phyloP scores from a whole-genome alignment of 2,113 vertebrate species.

The Megaleporinus macrocephalus region DNA sequence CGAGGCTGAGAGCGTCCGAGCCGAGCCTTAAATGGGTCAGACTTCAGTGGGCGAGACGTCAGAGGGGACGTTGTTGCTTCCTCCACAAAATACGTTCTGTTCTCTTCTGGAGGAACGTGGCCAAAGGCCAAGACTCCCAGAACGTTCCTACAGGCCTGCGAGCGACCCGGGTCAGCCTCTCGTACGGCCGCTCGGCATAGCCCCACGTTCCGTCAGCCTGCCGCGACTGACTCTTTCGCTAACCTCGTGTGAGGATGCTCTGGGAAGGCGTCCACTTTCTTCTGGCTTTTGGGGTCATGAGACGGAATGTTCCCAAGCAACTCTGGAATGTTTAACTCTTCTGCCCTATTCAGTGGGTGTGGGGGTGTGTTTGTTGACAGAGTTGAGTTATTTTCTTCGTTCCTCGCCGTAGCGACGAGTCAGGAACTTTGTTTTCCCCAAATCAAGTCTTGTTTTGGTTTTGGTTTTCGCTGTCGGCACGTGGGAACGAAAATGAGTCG shows the following conservation, averaged over 20 bases:
- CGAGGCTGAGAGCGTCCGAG: not conserved
- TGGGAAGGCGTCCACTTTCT: constrained; percentile 22
- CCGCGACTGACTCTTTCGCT: not conserved
- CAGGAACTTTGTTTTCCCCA: constrained; percentile 39
- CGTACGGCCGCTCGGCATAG: not conserved
- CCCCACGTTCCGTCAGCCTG: not conserved
- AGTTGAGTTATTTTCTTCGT: not conserved
- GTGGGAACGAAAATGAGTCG: constrained; percentile 12
- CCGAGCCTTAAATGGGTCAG: constrained; percentile 52
- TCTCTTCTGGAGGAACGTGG: constrained; percentile 53
- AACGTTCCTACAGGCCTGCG: constrained; percentile 45
- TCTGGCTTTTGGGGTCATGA: constrained; percentile 55
- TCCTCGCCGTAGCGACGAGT: constrained; percentile 25
- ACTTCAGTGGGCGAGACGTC: constrained; percentile 17
- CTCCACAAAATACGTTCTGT: constrained; percentile 49
- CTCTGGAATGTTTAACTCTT: constrained; percentile 65
- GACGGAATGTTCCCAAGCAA: constrained; percentile 71
- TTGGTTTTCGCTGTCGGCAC: not conserved
- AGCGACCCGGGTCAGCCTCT: constrained; percentile 4
- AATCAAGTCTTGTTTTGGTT: constrained; percentile 31
- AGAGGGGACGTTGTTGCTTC: constrained; percentile 52
- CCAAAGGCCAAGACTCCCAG: constrained; percentile 65
- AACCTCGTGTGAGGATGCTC: not conserved
- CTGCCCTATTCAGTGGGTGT: constrained; percentile 38
- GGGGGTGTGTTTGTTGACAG: constrained; percentile 41